Evolutionary conservation across 1,140 invertebrate genomes (phyloP).

Genomic region (Limonius californicus): DNA sequence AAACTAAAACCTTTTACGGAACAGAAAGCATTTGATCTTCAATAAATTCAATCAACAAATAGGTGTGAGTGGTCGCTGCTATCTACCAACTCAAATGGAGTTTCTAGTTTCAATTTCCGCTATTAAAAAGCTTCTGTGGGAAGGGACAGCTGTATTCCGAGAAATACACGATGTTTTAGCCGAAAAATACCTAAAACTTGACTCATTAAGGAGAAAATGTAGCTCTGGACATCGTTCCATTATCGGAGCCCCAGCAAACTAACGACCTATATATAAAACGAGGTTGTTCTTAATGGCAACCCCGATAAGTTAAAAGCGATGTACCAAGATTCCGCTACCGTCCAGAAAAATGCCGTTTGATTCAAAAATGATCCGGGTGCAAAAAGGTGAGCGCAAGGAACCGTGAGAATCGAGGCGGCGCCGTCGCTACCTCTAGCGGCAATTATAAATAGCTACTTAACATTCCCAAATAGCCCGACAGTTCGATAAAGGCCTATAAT

Average conservation of each 20-base stretch:
- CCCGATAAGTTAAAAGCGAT: conserved; percentile 23
- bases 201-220: conserved; percentile 8
- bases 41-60: no score
- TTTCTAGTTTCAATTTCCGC: conserved; percentile 8
- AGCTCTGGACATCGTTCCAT: neutral
- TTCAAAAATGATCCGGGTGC: conserved; percentile 6
- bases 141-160: neutral
- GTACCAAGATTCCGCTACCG: conserved; percentile 21
- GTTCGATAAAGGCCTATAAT: conserved; percentile 35
- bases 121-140: neutral
- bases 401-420: conserved; percentile 18
- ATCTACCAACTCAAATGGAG: neutral
- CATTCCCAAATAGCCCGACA: conserved; percentile 34
- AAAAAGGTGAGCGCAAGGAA: neutral
- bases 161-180: conserved; percentile 11
- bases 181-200: neutral
- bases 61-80: no score
- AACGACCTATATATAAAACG: conserved; percentile 16
- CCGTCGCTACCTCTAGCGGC: conserved; percentile 29
- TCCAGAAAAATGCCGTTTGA: conserved; percentile 12
- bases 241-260: conserved; percentile 11
- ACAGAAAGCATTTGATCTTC: no score
- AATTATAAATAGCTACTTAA: conserved; percentile 43
- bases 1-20: no score
- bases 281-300: conserved; percentile 17